Base-by-base conservation (phyloP, 2,888 invertebrate genomes). In the Caenorhabditis sp. region DNA sequence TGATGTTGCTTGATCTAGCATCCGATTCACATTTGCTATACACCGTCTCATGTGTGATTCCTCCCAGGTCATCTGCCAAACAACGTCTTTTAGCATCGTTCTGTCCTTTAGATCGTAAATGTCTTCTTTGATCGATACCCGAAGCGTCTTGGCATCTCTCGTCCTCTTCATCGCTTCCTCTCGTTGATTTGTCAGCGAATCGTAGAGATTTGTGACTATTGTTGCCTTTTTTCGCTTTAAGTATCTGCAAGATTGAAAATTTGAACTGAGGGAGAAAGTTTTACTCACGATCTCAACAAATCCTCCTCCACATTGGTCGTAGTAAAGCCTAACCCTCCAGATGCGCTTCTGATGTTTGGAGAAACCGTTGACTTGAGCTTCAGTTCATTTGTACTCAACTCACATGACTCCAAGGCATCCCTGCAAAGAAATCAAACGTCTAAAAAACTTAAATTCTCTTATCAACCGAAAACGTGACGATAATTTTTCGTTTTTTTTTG, bases 51-150 rank as follows among this genome's bases (percentile, higher is more conserved):
- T 89, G 67, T 90, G 89, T 5, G 85, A 74, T 61, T 89, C 88
- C n/a, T 88, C 88, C 91, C 91, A 91, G 26, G 88, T 86, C 65
- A 90, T 90, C 51, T 87, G 81, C 90, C 90, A 90, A 20, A 88
- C 58, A 1, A 88, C 88, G 78, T 87, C 87, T 53, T 76, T 82
- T 37, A 85, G 58, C n/a, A 88, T 87, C 8, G 90, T 90, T 51
- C 86, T 83, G 44, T 83, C 78, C 55, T 88, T 87, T 47, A 90
- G 60, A 56, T 89, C 87, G 37, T 85, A 83, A 40, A 90, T 87
- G 58, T 90, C 90, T 53, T 90, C 88, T 24, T 88, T 82, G 28
- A 90, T 77, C 40, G 88, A 80, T 15, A 88, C 80, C 28, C 76
- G 82, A 13, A 84, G 80, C 9, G 76, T 78, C 76, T 85, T 76